A percentile compares a stretch with the other conserved stretches of the same genome.
These are phyloP conservation scores for Drosophila pseudoobscura DNA, from an alignment of 1,140 invertebrate species.

Conservation along the genomic window DNA sequence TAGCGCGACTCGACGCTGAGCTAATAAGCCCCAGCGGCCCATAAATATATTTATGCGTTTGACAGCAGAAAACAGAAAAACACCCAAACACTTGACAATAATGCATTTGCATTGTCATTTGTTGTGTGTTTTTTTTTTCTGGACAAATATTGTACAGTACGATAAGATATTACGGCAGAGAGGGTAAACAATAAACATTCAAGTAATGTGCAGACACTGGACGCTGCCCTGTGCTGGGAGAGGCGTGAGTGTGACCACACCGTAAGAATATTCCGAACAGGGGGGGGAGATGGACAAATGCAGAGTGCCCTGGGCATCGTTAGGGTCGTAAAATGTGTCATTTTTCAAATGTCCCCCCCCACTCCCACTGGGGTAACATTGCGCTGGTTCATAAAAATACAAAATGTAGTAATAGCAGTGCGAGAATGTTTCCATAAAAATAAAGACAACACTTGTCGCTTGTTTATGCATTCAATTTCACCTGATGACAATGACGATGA, in stretches of 20 bases:
- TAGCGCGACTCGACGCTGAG: constrained; percentile 37
- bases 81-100: constrained; percentile 61
- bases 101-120: constrained; percentile 66
- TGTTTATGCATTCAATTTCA: constrained; percentile 41
- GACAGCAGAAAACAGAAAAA: constrained; percentile 24
- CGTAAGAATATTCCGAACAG: no score
- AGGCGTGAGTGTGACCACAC: no score
- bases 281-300: no score
- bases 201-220: no score
- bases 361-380: no score
- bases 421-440: constrained; percentile 1
- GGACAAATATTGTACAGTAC: constrained; percentile 42
- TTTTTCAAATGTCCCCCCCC: background rate
- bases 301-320: no score
- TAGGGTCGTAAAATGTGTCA: constrained; percentile 1
- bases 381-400: no score
- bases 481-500: constrained; percentile 26
- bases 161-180: constrained; percentile 62
- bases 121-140: constrained; percentile 26
- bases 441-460: background rate
- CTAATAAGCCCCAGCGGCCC: constrained; percentile 36
- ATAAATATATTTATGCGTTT: constrained; percentile 61
- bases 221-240: no score
- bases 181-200: constrained; percentile 46
- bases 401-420: background rate